Evolutionary conservation across 2,888 invertebrate genomes (phyloP).

Genomic region (Unio delphinus): DNA sequence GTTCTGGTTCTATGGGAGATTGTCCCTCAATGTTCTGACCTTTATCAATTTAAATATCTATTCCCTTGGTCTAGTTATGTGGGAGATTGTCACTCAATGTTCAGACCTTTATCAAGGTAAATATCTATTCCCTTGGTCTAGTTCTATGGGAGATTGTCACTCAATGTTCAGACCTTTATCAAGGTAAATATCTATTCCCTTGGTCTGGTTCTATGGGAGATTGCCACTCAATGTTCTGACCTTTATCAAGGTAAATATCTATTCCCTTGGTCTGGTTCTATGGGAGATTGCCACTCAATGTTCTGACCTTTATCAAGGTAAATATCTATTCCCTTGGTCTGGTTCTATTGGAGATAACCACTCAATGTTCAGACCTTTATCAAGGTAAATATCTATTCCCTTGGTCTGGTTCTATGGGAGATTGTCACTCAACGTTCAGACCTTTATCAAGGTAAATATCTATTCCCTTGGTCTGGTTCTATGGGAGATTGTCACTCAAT

Average conservation of each 20-base stretch:
- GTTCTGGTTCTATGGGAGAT: conserved; percentile 94
- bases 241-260: conserved; percentile 89
- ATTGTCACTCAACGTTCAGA: no score
- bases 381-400: conserved; percentile 67
- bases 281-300: conserved; percentile 94
- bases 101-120: conserved; percentile 84
- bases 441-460: no score
- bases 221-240: conserved; percentile 85
- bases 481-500: no score
- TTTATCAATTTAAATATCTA: conserved; percentile 90
- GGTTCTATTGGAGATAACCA: conserved; percentile 92
- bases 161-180: conserved; percentile 81
- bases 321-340: conserved; percentile 92
- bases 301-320: conserved; percentile 82
- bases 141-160: conserved; percentile 93
- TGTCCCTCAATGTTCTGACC: conserved; percentile 83
- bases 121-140: conserved; percentile 90
- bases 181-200: conserved; percentile 93
- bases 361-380: conserved; percentile 82
- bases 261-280: conserved; percentile 88
- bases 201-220: conserved; percentile 92
- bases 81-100: conserved; percentile 91
- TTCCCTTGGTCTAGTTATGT: conserved; percentile 88
- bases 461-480: no score
- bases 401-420: no score